phyloP scores from a whole-genome alignment of 1,140 invertebrate genomes.

The Drosophila guanche region DNA sequence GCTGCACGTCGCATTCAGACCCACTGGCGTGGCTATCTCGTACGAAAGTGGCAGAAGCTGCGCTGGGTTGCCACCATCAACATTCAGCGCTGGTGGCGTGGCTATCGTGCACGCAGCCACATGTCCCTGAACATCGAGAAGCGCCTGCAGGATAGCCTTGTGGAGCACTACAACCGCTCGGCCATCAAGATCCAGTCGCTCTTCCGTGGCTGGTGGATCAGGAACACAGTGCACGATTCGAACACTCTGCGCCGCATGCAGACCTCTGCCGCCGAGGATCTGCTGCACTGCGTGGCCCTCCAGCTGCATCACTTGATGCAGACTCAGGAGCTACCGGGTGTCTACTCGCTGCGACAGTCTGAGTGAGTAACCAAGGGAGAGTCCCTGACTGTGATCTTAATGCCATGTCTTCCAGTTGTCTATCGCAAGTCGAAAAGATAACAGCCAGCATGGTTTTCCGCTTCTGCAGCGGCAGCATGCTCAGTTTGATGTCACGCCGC shows the following conservation, averaged over 20 bases:
- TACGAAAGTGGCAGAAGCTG: neutral
- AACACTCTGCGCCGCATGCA: slow-evolving; percentile 37
- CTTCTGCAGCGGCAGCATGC: slow-evolving; percentile 41
- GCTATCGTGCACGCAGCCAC: slow-evolving; percentile 26
- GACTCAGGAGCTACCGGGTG: slow-evolving; percentile 49
- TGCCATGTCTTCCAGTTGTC: slow-evolving; percentile 21
- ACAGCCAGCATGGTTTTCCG: slow-evolving; percentile 41
- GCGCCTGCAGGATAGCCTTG: slow-evolving; percentile 25
- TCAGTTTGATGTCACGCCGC: neutral
- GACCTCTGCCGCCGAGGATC: slow-evolving; percentile 52
- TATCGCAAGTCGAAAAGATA: slow-evolving; percentile 46
- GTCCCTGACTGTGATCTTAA: too few relatives aligned
- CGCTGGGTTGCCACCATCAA: slow-evolving; percentile 27
- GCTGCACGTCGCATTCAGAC: slow-evolving; percentile 59
- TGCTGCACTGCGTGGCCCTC: slow-evolving; percentile 48
- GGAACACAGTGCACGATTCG: slow-evolving; percentile 57
- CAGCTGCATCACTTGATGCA: slow-evolving; percentile 48
- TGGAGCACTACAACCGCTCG: slow-evolving; percentile 19
- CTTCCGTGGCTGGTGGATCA: slow-evolving; percentile 51
- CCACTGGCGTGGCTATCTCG: slow-evolving; percentile 22
- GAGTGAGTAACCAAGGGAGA: slow-evolving; percentile 16
- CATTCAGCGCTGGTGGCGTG: slow-evolving; percentile 66
- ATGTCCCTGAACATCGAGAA: slow-evolving; percentile 15
- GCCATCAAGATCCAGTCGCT: slow-evolving; percentile 57
- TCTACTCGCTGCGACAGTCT: slow-evolving; percentile 48